Evolutionary conservation across 2,113 vertebrate genomes (phyloP).

Genomic region (Bujurquina vittata): DNA sequence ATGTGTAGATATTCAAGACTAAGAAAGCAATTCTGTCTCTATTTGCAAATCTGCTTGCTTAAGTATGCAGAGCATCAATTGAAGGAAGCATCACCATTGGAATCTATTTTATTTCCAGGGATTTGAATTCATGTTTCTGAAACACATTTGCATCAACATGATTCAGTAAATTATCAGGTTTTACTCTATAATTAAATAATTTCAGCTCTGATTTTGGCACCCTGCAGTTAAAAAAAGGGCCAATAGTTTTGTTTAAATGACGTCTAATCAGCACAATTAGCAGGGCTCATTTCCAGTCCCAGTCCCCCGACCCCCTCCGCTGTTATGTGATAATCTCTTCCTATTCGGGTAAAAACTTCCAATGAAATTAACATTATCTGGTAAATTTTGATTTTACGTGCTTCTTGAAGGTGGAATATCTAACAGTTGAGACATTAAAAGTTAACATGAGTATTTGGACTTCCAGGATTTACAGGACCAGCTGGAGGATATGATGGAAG

Average conservation of each 20-base stretch:
- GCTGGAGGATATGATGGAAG: slow-evolving; percentile 99
- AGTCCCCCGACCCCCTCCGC: background rate
- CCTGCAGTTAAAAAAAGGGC: background rate
- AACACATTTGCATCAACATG: background rate
- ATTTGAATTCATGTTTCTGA: background rate
- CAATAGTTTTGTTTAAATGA: background rate
- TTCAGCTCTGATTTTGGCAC: background rate
- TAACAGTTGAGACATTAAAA: background rate
- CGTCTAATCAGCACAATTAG: background rate
- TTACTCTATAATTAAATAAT: background rate
- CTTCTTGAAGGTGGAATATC: background rate
- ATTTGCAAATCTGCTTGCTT: too few species aligned
- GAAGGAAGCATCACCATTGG: background rate
- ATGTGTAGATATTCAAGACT: too few species aligned
- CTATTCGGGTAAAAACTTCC: background rate
- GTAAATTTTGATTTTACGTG: background rate
- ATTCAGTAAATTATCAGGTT: background rate
- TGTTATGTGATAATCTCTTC: background rate
- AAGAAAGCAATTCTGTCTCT: too few species aligned
- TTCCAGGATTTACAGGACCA: slow-evolving; percentile 95
- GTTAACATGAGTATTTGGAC: slow-evolving; percentile 11
- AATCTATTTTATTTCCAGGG: background rate
- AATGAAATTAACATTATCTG: background rate
- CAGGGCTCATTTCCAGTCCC: background rate
- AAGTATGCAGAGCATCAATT: background rate